A percentile compares a stretch with the other conserved stretches of the same genome.
Evolutionary conservation across 2,797 vertebrate species (phyloP).

Genomic region (Sebastes itinus): DNA sequence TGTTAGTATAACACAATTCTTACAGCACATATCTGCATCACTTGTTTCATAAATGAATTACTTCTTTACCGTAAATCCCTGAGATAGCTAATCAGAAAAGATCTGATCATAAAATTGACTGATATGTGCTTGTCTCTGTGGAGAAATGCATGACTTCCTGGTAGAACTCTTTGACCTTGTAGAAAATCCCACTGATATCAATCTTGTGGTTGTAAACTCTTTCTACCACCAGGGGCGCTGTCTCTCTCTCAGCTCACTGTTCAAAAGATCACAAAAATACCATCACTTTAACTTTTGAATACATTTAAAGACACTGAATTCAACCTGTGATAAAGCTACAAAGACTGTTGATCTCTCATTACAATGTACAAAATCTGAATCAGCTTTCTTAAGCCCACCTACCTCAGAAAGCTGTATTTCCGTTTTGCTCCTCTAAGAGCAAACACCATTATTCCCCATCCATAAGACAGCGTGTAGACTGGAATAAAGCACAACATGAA

Average conservation of each 20-base stretch:
- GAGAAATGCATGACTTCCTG: background rate
- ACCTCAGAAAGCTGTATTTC: constrained; percentile 70
- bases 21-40: background rate
- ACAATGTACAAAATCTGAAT: background rate
- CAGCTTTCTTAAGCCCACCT: background rate
- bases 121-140: constrained; percentile 3
- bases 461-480: constrained; percentile 77
- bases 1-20: background rate
- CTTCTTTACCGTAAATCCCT: background rate
- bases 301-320: background rate
- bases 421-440: constrained; percentile 66
- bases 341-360: background rate
- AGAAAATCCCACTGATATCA: background rate
- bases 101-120: background rate
- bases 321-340: background rate
- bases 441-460: constrained; percentile 71
- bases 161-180: background rate
- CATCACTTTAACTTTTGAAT: background rate
- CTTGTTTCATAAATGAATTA: background rate
- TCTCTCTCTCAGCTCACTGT: constrained; percentile 36
- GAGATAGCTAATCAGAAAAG: background rate
- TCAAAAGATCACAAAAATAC: constrained; percentile 2
- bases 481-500: constrained; percentile 33
- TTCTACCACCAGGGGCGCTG: background rate
- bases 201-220: background rate